These are phyloP conservation scores for Sebastiscus tertius DNA, from an alignment of 2,797 vertebrate species.

Conservation along the genomic window DNA sequence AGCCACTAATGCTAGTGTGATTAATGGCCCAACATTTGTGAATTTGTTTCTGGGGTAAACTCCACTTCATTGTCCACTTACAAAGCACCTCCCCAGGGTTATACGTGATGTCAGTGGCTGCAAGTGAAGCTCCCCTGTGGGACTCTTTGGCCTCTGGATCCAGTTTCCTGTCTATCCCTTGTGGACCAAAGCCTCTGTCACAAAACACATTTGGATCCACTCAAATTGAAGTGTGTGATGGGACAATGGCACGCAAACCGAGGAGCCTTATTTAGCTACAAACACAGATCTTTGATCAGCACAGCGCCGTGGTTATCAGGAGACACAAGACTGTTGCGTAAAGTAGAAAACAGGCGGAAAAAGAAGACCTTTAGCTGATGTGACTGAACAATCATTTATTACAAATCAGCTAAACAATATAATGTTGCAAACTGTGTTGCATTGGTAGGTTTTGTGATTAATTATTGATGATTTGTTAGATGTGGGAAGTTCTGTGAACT, in stretches of 20 bases:
- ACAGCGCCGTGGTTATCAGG: neutral
- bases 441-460: neutral
- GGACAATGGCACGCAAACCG: constrained; percentile 47
- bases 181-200: constrained; percentile 50
- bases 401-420: neutral
- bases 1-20: neutral
- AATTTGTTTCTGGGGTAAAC: neutral
- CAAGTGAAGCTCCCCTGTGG: constrained; percentile 45
- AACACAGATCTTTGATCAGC: neutral
- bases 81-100: neutral
- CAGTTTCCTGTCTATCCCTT: constrained; percentile 72
- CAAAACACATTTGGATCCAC: constrained; percentile 60
- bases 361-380: neutral
- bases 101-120: constrained; percentile 21
- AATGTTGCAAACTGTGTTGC: neutral
- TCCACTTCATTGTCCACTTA: neutral
- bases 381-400: neutral
- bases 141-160: constrained; percentile 33
- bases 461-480: neutral
- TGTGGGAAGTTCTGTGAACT: neutral
- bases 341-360: neutral
- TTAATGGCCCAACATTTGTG: neutral
- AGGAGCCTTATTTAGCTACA: neutral
- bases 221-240: constrained; percentile 49
- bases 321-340: neutral